These are phyloP conservation scores for Phortica okadai DNA, from an alignment of 2,888 invertebrate genomes.

Conservation along the genomic window DNA sequence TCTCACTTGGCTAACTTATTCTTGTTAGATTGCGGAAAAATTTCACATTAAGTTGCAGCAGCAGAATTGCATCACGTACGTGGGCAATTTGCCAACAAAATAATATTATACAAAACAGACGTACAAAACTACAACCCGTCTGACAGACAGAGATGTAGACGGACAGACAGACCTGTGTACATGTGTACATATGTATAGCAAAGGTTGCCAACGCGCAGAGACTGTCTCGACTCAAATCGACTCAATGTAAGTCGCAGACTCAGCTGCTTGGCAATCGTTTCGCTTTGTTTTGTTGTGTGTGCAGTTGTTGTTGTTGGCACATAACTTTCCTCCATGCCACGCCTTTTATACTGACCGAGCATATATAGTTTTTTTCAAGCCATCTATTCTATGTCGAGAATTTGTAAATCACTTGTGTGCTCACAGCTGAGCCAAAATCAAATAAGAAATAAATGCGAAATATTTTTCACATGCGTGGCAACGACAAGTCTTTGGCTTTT, in stretches of 20 bases:
- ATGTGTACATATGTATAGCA: constrained; percentile 1
- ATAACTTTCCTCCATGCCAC: constrained; percentile 40
- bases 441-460: constrained; percentile 70
- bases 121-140: constrained; percentile 34
- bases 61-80: constrained; percentile 72
- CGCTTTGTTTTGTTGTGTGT: not conserved
- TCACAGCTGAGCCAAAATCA: constrained; percentile 54
- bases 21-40: constrained; percentile 69
- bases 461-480: constrained; percentile 55
- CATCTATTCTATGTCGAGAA: constrained; percentile 67
- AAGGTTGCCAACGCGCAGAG: not conserved
- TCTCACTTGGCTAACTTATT: not conserved
- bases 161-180: constrained; percentile 36
- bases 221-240: not conserved
- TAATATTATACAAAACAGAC: constrained; percentile 57
- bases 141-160: constrained; percentile 25
- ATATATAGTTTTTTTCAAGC: constrained; percentile 45
- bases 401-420: constrained; percentile 61
- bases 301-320: constrained; percentile 9
- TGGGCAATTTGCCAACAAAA: constrained; percentile 71
- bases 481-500: not conserved
- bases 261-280: constrained; percentile 51
- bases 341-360: not conserved
- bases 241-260: constrained; percentile 47
- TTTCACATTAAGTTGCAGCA: constrained; percentile 73